phyloP scores from a whole-genome alignment of 2,888 invertebrate genomes.

The Drosophila falleni region DNA sequence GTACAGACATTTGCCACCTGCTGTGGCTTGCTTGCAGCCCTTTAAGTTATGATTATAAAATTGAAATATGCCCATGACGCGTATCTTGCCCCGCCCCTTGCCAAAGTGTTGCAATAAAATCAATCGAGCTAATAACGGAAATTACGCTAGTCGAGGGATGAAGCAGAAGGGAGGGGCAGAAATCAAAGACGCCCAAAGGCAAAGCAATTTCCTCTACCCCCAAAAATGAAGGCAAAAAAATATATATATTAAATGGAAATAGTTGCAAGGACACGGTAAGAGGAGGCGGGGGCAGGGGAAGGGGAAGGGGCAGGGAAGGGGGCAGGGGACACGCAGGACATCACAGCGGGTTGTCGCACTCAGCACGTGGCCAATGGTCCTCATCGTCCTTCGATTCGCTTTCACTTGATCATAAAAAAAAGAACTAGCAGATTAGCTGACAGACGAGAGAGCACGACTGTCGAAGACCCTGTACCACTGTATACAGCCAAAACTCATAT shows the following conservation, averaged over 20 bases:
- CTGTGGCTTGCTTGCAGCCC: slow-evolving; percentile 26
- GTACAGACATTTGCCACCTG: slow-evolving; percentile 24
- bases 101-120: slow-evolving; percentile 64
- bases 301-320: not conserved
- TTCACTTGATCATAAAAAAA: slow-evolving; percentile 25
- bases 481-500: too few species aligned
- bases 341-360: slow-evolving; percentile 70
- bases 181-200: slow-evolving; percentile 42
- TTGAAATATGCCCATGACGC: slow-evolving; percentile 47
- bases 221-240: slow-evolving; percentile 26
- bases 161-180: not conserved
- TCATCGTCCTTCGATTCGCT: slow-evolving; percentile 18
- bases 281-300: not conserved
- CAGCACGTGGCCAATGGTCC: slow-evolving; percentile 54
- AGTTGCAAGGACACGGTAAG: slow-evolving; percentile 30
- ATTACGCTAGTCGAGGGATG: slow-evolving; percentile 51
- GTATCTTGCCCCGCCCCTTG: not conserved
- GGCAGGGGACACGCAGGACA: slow-evolving; percentile 9
- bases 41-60: slow-evolving; percentile 33
- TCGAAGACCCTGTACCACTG: not conserved
- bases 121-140: slow-evolving; percentile 80
- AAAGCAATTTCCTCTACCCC: slow-evolving; percentile 49
- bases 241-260: slow-evolving; percentile 34
- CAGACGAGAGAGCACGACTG: not conserved
- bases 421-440: not conserved